Evolutionary conservation across 2,888 invertebrate genomes (phyloP).

Genomic region (Stomorhina lunata): DNA sequence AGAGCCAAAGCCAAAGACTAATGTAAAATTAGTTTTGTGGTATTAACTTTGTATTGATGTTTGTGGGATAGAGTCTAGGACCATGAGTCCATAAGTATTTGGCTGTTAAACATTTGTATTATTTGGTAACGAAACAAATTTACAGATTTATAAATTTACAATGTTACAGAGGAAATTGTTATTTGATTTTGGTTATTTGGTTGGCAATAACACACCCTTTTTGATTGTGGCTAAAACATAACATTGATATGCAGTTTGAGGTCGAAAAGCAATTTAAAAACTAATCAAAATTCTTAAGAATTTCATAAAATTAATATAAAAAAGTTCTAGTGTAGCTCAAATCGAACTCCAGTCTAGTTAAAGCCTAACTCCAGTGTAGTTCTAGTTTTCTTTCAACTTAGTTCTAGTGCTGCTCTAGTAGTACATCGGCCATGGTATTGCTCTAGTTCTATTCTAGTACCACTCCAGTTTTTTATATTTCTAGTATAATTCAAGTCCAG

Average conservation of each 20-base stretch:
- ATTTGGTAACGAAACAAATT: not conserved
- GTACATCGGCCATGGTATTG: too few species aligned
- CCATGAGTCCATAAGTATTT: too few species aligned
- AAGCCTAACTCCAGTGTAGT: too few species aligned
- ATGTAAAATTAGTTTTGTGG: conserved; percentile 38
- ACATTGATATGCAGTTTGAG: not conserved
- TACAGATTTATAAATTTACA: too few species aligned
- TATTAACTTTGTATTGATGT: not conserved
- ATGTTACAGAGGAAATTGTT: not conserved
- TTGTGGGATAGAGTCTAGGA: not conserved
- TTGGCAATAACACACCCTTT: not conserved
- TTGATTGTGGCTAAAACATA: not conserved
- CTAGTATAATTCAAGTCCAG: too few species aligned
- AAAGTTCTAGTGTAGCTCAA: not conserved
- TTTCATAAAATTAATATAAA: not conserved
- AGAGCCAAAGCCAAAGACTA: not conserved
- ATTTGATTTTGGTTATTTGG: not conserved
- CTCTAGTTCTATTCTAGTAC: too few species aligned
- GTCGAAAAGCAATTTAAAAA: not conserved
- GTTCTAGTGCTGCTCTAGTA: too few species aligned
- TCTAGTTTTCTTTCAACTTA: too few species aligned
- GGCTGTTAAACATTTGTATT: not conserved
- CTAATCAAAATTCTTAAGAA: not conserved
- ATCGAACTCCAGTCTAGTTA: too few species aligned
- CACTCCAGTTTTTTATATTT: too few species aligned